Evolutionary conservation across 2,113 vertebrate species (phyloP).

Genomic region (Pachypanchax playfairii): DNA sequence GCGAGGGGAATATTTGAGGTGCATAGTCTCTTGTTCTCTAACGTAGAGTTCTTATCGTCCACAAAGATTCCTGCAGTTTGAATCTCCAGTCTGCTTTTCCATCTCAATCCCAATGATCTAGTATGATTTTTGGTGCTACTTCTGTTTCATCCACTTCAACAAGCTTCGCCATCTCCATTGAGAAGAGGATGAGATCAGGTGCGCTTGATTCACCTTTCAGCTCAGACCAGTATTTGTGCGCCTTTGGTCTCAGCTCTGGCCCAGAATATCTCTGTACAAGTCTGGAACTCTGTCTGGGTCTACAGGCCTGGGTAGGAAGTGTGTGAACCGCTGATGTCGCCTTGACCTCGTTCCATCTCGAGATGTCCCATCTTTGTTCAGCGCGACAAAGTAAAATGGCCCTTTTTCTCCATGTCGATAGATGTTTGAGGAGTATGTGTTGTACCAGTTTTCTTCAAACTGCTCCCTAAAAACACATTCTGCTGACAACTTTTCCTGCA

Average conservation of each 20-base stretch:
- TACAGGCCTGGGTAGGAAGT: constrained; percentile 98
- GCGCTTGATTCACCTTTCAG: constrained; percentile 37
- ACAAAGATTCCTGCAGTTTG: constrained; percentile 34
- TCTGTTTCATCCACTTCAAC: constrained; percentile 27
- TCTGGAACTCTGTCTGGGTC: constrained; percentile 97
- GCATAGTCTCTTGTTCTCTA: constrained; percentile 21
- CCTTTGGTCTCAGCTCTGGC: constrained; percentile 88
- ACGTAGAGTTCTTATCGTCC: constrained; percentile 22
- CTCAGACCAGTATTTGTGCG: background rate
- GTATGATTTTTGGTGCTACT: constrained; percentile 29
- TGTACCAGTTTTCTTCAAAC: constrained; percentile 99
- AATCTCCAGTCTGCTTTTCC: constrained; percentile 30
- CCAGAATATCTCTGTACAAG: constrained; percentile 97
- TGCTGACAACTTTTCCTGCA: constrained; percentile 93
- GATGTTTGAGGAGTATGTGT: constrained; percentile 98
- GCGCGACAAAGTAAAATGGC: constrained; percentile 92
- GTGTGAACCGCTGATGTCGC: constrained; percentile 97
- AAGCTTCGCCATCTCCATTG: constrained; percentile 29
- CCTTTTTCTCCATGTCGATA: constrained; percentile 95
- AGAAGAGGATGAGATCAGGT: constrained; percentile 3
- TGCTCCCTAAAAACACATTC: constrained; percentile 97
- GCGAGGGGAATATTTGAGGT: constrained; percentile 12
- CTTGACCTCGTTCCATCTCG: constrained; percentile 94
- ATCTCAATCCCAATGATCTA: constrained; percentile 32
- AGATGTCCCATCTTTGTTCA: constrained; percentile 96